Evolutionary conservation across 2,888 invertebrate genomes (phyloP).

Genomic region (Oxytorus armatus): DNA sequence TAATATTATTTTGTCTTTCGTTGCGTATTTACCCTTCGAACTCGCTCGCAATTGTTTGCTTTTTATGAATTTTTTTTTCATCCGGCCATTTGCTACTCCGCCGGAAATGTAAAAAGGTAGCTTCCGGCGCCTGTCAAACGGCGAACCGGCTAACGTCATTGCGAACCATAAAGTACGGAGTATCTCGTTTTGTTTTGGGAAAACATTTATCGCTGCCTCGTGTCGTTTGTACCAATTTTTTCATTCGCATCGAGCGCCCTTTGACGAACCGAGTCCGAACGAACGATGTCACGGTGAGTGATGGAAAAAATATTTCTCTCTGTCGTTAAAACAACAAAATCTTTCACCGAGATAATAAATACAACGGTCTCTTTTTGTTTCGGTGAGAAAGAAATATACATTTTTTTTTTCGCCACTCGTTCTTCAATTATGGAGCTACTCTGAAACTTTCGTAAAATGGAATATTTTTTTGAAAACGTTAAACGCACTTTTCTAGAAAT

Average conservation of each 20-base stretch:
- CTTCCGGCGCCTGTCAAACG: not conserved
- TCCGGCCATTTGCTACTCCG: constrained; percentile 26
- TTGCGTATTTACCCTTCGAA: constrained; percentile 80
- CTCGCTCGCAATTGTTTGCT: constrained; percentile 76
- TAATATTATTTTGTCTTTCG: constrained; percentile 74
- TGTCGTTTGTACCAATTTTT: not conserved
- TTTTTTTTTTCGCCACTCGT: not conserved
- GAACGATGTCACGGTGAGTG: not conserved
- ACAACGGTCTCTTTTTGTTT: no score
- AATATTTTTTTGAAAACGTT: no score
- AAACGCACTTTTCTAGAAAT: no score
- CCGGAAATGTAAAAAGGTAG: constrained; percentile 55
- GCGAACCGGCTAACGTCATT: not conserved
- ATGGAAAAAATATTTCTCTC: not conserved
- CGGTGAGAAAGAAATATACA: no score
- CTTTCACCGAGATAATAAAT: no score
- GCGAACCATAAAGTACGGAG: no score
- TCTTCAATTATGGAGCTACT: no score
- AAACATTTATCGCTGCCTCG: not conserved
- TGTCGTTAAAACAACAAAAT: not conserved
- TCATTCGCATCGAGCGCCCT: not conserved
- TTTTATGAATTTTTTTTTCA: constrained; percentile 48
- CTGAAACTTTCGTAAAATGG: not conserved
- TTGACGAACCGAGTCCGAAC: not conserved
- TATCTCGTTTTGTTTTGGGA: not conserved